Evolutionary conservation across 2,113 vertebrate species (phyloP).

Genomic region (Etheostoma cragini): DNA sequence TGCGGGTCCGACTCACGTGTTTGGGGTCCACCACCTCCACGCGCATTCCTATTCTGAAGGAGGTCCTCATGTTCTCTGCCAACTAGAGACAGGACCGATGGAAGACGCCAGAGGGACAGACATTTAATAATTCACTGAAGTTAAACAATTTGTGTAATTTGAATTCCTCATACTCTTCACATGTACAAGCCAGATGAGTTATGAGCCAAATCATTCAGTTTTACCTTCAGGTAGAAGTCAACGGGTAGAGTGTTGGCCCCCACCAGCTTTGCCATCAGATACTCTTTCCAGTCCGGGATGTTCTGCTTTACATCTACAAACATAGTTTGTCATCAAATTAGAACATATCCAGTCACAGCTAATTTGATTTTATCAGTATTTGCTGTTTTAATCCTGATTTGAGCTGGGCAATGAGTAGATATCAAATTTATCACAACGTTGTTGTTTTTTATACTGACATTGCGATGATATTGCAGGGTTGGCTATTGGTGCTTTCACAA

Average conservation of each 20-base stretch:
- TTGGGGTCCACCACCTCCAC: constrained; percentile 95
- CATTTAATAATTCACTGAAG: background rate
- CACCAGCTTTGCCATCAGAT: constrained; percentile 93
- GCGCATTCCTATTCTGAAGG: constrained; percentile 90
- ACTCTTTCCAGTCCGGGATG: constrained; percentile 91
- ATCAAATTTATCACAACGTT: too few species aligned
- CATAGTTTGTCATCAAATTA: background rate
- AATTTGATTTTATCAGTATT: background rate
- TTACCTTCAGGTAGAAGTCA: constrained; percentile 95
- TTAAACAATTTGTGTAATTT: background rate
- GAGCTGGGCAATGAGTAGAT: too few species aligned
- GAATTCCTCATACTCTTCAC: background rate
- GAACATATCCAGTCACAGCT: background rate
- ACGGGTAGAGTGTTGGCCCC: constrained; percentile 92
- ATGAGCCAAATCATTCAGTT: background rate
- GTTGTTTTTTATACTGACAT: too few species aligned
- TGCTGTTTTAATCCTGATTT: background rate
- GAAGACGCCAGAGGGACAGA: background rate
- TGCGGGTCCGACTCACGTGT: constrained; percentile 87
- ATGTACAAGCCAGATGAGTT: background rate
- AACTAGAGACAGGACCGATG: constrained; percentile 80
- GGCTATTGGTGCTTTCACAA: too few species aligned
- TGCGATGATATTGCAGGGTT: too few species aligned
- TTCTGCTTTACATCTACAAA: constrained; percentile 74
- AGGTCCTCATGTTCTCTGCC: constrained; percentile 90